Percentiles rank a stretch among this genome's conserved stretches.
Conservation (phyloP, 2,797 vertebrate genomes). For the Hapalemur alaotrensis region DNA sequence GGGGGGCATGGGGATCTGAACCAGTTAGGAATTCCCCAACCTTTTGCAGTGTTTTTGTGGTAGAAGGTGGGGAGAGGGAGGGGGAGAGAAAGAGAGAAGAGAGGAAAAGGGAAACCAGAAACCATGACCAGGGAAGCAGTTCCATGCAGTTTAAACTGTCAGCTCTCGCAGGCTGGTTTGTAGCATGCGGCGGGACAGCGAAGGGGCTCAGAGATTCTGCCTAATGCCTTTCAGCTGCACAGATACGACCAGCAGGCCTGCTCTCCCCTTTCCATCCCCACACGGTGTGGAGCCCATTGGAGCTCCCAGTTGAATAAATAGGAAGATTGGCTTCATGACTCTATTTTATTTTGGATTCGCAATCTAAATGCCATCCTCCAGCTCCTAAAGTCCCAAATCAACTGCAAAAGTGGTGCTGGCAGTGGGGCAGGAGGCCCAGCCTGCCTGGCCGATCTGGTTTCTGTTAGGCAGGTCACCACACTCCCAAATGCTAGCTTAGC, state of each 20-base stretch:
- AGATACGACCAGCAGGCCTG: rapidly evolving
- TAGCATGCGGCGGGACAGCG: background rate
- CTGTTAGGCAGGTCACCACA: background rate
- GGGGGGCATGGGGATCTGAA: background rate
- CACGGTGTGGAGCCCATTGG: background rate
- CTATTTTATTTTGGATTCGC: background rate
- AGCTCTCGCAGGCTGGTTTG: background rate
- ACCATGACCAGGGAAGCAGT: background rate
- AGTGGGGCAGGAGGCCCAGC: background rate
- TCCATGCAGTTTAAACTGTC: background rate
- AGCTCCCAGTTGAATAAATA: background rate
- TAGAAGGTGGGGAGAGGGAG: background rate
- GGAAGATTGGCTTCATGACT: background rate
- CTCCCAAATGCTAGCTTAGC: background rate
- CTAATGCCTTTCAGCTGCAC: background rate
- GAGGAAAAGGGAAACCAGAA: background rate
- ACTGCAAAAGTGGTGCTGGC: too few species aligned
- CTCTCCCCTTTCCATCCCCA: background rate
- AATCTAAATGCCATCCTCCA: background rate
- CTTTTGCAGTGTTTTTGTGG: background rate
- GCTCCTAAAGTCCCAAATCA: background rate
- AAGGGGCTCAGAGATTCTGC: background rate
- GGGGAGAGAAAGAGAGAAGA: background rate
- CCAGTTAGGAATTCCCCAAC: background rate
- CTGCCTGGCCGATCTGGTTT: background rate